These are phyloP conservation scores for Phengaris arion DNA, from an alignment of 2,888 invertebrate species.

Conservation along the genomic window DNA sequence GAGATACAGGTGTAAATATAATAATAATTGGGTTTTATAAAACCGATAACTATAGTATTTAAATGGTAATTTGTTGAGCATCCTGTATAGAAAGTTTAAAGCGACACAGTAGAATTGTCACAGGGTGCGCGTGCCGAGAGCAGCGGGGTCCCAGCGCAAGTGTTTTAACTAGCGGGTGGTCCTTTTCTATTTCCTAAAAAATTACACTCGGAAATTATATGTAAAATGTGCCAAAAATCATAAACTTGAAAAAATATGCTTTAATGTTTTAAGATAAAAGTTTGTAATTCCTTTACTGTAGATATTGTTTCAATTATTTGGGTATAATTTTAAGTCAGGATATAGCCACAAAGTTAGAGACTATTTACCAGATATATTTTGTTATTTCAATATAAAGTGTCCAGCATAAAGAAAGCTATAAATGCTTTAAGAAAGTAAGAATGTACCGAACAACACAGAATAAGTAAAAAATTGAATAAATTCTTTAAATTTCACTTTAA, in stretches of 20 bases:
- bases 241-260: constrained; percentile 37
- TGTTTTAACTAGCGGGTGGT: constrained; percentile 21
- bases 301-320: no score
- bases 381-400: no score
- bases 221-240: constrained; percentile 31
- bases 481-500: constrained; percentile 27
- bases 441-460: no score
- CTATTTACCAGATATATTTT: not conserved
- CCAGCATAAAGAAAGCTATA: no score
- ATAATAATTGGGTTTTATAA: not conserved
- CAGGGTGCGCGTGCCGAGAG: constrained; percentile 18
- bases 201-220: constrained; percentile 12
- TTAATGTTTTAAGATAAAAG: not conserved
- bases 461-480: no score
- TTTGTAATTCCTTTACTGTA: no score
- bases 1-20: no score
- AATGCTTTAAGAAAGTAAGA: no score
- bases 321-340: no score
- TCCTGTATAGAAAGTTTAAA: constrained; percentile 23
- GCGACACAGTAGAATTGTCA: constrained; percentile 16
- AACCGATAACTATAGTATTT: not conserved
- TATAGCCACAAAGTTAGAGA: no score
- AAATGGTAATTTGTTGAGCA: not conserved
- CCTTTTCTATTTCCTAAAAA: constrained; percentile 23
- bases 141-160: constrained; percentile 25